Conservation (phyloP, 2,113 vertebrate genomes). For the Tychaedon coryphoeus region DNA sequence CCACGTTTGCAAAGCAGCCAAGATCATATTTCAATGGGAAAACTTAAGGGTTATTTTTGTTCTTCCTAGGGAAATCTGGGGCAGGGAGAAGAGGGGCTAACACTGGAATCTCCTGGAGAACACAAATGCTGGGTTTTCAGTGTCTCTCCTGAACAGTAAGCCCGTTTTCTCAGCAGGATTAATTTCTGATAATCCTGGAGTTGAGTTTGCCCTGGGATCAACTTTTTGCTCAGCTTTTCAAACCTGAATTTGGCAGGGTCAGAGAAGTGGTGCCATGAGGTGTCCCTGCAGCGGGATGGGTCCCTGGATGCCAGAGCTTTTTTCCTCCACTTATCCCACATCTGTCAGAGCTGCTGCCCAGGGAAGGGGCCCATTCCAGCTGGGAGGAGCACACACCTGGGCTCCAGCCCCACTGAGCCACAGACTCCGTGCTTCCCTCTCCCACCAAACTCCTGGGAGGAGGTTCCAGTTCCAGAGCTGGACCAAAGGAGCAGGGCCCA, state of each 20-base stretch:
- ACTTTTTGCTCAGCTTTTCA: not conserved
- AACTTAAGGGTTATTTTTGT: not conserved
- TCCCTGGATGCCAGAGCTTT: rapidly evolving
- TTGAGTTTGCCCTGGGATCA: not conserved
- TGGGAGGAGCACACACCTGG: not conserved
- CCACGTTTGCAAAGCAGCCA: not conserved
- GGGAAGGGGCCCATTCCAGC: not conserved
- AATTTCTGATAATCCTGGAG: not conserved
- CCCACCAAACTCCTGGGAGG: not conserved
- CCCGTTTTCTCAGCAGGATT: not conserved
- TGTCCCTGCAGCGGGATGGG: not conserved
- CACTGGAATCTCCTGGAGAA: not conserved
- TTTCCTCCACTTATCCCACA: not conserved
- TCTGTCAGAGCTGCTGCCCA: rapidly evolving
- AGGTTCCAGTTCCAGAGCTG: not conserved
- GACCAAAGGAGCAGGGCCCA: not conserved
- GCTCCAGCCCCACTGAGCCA: not conserved
- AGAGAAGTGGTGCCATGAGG: rapidly evolving
- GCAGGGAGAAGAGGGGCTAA: not conserved
- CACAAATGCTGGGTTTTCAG: not conserved
- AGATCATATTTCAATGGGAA: not conserved
- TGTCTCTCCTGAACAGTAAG: not conserved
- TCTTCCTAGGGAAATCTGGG: not conserved
- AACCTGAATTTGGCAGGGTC: not conserved
- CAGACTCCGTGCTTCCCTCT: not conserved